Percentiles rank a stretch among this genome's conserved stretches.
These are phyloP conservation scores for Hyalella azteca DNA, from an alignment of 2,888 invertebrate species.

Conservation along the genomic window DNA sequence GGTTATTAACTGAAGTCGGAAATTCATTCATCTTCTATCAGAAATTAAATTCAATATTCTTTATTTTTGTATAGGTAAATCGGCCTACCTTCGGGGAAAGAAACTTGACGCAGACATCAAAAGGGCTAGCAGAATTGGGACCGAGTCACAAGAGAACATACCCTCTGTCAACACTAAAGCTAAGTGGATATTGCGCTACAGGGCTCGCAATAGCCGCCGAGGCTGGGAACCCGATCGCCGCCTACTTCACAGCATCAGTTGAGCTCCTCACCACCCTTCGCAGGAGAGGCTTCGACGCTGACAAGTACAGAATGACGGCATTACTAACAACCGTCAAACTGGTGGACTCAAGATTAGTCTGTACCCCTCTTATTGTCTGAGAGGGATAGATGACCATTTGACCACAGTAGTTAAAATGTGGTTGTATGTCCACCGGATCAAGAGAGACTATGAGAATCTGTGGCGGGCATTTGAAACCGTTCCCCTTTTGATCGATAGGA, in stretches of 20 bases:
- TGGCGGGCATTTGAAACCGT: too few relatives aligned
- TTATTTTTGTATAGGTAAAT: too few relatives aligned
- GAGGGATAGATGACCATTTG: background rate
- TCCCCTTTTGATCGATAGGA: background rate
- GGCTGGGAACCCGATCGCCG: background rate
- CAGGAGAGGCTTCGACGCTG: background rate
- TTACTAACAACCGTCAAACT: background rate
- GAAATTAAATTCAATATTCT: too few relatives aligned
- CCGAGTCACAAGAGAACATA: background rate
- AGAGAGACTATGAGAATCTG: background rate
- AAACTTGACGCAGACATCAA: background rate
- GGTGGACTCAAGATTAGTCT: background rate
- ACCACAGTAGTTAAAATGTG: background rate
- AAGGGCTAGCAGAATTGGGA: background rate
- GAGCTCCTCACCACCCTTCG: background rate
- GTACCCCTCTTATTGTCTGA: background rate
- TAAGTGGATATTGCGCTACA: background rate
- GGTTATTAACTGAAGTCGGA: too few relatives aligned
- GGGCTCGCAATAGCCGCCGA: background rate
- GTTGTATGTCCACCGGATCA: background rate
- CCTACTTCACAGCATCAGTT: background rate
- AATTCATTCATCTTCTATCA: too few relatives aligned
- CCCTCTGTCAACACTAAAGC: background rate
- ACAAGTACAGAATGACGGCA: background rate
- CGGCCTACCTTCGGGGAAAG: background rate